Evolutionary conservation across 2,113 vertebrate genomes (phyloP), one percentile per base, ranked within the genome.

Genomic region (Rhinogobius similis): DNA sequence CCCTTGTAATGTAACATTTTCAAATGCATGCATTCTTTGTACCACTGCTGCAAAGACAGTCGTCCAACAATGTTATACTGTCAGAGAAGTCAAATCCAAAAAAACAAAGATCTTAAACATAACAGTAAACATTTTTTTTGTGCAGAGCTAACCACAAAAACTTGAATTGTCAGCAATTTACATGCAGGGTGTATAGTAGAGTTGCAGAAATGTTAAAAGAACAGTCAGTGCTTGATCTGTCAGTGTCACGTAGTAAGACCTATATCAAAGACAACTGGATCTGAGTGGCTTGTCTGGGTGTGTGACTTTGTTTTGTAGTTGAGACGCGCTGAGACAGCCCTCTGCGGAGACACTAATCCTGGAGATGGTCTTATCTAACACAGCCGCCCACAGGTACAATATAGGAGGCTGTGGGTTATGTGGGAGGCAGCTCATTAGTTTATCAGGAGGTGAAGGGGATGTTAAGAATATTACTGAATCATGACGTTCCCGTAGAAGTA

Each of bases 301-400:
- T 55, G 63, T 73, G 73, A 66, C 78, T 83, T 84, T 88, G 82
- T 86, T 89, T 87, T 68, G 39, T 41, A 13, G 39, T 10, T 41
- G 39, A 41, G 72, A 46, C 73, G 3, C 67, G 9, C 71, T 44
- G 16, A 66, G 72, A 46, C 73, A 4, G 67, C 81, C 82, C 79
- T 82, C 76, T 46, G 76, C 72, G 72, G 76, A 87, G 86, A 87
- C 76, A 62, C 77, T 90, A 79, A 87, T 86, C 84, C 82, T 68
- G n/a, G 23, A 77, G 87, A 84, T 82, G 82, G 86, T 72, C 82
- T 87, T 87, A 89, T 87, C 88, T 84, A 79, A 73, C 73, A 67
- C 83, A 72, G 80, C 83, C 80, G 78, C 82, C 67, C 77, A 69
- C 75, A 20, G 16, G 26, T 58, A 20, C 7, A 27, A 67, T 81